Evolutionary conservation across 2,113 vertebrate species (phyloP).

Genomic region (Larimichthys crocea): DNA sequence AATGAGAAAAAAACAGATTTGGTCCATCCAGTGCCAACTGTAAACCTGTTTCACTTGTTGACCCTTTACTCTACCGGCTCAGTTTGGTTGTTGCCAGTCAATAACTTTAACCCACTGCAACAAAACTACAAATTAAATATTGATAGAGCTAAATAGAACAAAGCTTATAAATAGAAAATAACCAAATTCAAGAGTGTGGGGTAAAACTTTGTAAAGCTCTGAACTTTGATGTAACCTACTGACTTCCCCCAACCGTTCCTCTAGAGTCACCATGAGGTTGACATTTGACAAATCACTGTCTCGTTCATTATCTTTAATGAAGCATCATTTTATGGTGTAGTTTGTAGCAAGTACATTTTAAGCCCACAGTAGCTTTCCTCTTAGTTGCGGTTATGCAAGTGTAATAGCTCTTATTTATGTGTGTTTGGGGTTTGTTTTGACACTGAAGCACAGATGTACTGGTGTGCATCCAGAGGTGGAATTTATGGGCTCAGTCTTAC

Average conservation of each 20-base stretch:
- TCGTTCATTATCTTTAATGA: neutral
- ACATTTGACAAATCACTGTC: neutral
- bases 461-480: slow-evolving; percentile 54
- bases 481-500: slow-evolving; percentile 46
- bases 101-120: no score
- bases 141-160: no score
- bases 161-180: no score
- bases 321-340: neutral
- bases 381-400: slow-evolving; percentile 31
- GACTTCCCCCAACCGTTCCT: no score
- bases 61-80: no score
- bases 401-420: slow-evolving; percentile 47
- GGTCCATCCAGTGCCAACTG: neutral
- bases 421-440: slow-evolving; percentile 60
- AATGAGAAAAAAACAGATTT: slow-evolving; percentile 10
- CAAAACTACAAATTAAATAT: no score
- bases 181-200: no score
- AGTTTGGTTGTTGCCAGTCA: no score
- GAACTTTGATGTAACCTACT: no score
- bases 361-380: neutral
- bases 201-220: no score
- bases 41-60: neutral
- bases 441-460: slow-evolving; percentile 52
- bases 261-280: no score
- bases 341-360: neutral